phyloP scores from a whole-genome alignment of 2,888 invertebrate species.

The Cylindroiulus punctatus region DNA sequence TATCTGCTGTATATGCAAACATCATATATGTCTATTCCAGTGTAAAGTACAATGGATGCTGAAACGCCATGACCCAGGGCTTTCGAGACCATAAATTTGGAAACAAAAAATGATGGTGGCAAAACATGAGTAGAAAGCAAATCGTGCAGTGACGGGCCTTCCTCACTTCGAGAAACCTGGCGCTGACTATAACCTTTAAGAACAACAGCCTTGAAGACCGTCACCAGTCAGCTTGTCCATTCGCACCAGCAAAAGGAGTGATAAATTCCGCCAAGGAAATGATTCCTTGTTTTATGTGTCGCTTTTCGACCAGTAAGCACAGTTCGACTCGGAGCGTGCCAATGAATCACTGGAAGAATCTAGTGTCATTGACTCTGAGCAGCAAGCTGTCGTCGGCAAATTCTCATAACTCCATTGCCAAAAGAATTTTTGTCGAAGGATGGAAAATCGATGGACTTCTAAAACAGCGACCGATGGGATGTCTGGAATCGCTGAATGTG shows the following conservation, averaged over 20 bases:
- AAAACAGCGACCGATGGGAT: background rate
- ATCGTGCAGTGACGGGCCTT: background rate
- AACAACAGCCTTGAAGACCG: background rate
- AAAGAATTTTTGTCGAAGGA: background rate
- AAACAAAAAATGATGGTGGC: too few relatives aligned
- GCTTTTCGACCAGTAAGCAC: constrained; percentile 1
- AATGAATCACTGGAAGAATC: constrained; percentile 24
- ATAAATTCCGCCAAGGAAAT: constrained; percentile 2
- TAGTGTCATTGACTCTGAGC: constrained; percentile 3
- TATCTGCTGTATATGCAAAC: too few relatives aligned
- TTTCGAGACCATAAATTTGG: background rate
- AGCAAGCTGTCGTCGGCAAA: constrained; percentile 16
- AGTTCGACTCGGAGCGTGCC: background rate
- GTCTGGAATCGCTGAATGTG: background rate
- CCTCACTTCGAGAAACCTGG: background rate
- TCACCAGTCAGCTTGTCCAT: background rate
- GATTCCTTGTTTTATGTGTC: constrained; percentile 14
- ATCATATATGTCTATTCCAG: too few relatives aligned
- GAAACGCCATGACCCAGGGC: background rate
- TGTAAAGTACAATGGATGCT: too few relatives aligned
- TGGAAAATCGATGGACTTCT: background rate
- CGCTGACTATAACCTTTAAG: background rate
- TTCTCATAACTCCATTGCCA: constrained; percentile 26
- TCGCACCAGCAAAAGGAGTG: background rate
- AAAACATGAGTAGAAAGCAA: background rate